Evolutionary conservation across 2,797 vertebrate species (phyloP).

Genomic region (Dendrocincla tyrannina): DNA sequence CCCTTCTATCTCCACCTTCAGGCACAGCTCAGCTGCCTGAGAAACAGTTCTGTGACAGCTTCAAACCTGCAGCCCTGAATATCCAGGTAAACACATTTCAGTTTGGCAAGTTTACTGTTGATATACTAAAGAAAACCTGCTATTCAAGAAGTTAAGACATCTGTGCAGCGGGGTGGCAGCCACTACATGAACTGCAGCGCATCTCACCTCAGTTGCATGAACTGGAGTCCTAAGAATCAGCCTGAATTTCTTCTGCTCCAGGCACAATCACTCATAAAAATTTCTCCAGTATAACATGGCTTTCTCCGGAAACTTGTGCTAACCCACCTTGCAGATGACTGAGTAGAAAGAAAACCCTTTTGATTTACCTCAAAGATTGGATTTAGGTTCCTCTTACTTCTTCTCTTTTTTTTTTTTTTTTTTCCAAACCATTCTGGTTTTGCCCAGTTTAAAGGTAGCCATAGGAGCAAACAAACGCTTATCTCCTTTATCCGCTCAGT

Average conservation of each 20-base stretch:
- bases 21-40: not conserved
- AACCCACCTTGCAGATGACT: not conserved
- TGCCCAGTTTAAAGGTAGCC: not conserved
- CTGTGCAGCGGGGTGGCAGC: not conserved
- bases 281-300: not conserved
- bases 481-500: not conserved
- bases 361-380: not conserved
- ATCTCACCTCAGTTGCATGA: not conserved
- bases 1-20: not conserved
- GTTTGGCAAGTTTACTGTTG: not conserved
- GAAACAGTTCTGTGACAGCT: not conserved
- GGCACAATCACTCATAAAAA: not conserved
- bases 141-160: not conserved
- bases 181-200: not conserved
- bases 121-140: not conserved
- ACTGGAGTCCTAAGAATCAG: not conserved
- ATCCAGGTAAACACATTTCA: not conserved
- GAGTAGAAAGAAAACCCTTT: not conserved
- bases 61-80: not conserved
- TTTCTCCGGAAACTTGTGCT: not conserved
- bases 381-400: not conserved
- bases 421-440: not conserved
- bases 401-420: not conserved
- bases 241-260: not conserved
- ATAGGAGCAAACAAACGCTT: slow-evolving; percentile 1